Evolutionary conservation across 1,140 invertebrate species (phyloP), one percentile per base, ranked within the genome.

Genomic region (Sycobia sp.): DNA sequence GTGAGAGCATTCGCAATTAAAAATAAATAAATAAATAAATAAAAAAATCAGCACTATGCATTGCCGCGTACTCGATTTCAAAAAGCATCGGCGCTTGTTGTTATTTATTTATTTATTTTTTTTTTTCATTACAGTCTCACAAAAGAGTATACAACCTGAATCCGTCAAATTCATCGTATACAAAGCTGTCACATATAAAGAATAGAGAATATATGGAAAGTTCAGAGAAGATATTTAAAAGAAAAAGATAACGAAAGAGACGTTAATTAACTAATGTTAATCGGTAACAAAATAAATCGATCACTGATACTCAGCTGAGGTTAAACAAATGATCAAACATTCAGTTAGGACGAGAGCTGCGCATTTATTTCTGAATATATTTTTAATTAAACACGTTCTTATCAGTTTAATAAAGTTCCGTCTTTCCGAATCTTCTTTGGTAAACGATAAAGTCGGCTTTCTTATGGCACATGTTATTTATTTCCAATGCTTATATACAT

Each of bases 221-320:
- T 36, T 58, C 47, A 56, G 51, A 50, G 41, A 27, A 65, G 50
- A 29, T 41, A 38, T 56, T 39, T 38, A 18, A 43, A 29, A 13
- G 2, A 63, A n/a, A 41, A 13, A 49, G 56, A 39, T 27, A 60
- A 47, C 0, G 34, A 23, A 9, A 20, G 43, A 43, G 22, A 56
- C 18, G 14, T 14, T 29, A 0, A 54, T 27, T 54, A 54, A 54
- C 9, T 41, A n/a, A n/a, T n/a, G n/a, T n/a, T n/a, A n/a, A n/a
- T n/a, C 29, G 11, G 29, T 32, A 44, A 44, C 25, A 34, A 46
- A 46, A 46, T 44, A 38, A 39, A 23, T 39, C 23, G 34, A 59
- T 20, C 32, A 14, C 18, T 8, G n/a, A 20, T 36, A 14, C 14
- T 59, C 22, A 4, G 41, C 18, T 32, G 27, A 44, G 4, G n/a